A percentile compares a stretch with the other conserved stretches of the same genome.
Conservation (phyloP, 1,140 invertebrate genomes). For the Epicauta chinensis region DNA sequence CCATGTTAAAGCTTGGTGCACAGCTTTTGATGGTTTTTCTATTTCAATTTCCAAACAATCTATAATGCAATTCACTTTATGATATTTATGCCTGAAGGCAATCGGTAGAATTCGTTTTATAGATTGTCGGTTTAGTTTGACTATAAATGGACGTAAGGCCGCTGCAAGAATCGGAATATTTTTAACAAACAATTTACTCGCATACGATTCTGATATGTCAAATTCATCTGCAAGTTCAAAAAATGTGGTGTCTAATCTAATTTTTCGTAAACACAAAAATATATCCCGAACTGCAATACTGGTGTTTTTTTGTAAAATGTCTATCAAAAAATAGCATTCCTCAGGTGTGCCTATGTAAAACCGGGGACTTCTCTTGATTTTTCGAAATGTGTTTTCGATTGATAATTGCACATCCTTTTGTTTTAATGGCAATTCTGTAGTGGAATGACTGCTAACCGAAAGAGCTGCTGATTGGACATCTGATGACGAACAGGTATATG, state of each 20-base stretch:
- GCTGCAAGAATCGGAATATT: background rate
- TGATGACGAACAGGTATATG: no score
- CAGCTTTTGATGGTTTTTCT: constrained; percentile 39
- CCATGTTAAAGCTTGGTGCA: constrained; percentile 43
- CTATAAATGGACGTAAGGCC: background rate
- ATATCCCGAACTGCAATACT: background rate
- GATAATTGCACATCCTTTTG: background rate
- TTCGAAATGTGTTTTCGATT: background rate
- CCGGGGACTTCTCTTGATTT: background rate
- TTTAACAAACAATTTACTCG: background rate
- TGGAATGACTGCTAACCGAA: no score
- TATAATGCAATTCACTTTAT: constrained; percentile 35
- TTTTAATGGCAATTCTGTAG: no score
- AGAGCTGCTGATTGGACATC: no score
- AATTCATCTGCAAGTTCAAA: background rate
- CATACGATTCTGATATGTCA: background rate
- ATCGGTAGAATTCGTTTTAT: constrained; percentile 27
- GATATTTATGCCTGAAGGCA: constrained; percentile 32
- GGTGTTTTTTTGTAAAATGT: background rate
- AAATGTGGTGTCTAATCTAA: background rate
- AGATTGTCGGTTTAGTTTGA: background rate
- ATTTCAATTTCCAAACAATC: constrained; percentile 44
- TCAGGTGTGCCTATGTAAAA: background rate
- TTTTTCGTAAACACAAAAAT: background rate
- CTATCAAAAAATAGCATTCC: background rate